Percentiles rank a stretch among this genome's conserved stretches.
Conservation (phyloP, 2,888 invertebrate species). For the Marasmarcha lunaedactyla region DNA sequence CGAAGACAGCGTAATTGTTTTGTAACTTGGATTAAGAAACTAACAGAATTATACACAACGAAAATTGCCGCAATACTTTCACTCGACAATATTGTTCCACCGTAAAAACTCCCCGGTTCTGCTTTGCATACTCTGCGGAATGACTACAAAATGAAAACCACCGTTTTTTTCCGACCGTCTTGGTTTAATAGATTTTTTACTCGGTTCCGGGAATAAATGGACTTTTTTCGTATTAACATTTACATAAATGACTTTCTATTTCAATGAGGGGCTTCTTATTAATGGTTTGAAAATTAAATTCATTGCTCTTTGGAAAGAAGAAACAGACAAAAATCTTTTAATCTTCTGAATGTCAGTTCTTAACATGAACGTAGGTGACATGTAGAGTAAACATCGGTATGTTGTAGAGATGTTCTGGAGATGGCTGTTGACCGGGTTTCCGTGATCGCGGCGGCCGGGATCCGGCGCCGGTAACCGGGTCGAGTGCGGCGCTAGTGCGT, state of each 20-base stretch:
- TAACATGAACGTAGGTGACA: too few relatives aligned
- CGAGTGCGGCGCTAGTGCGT: neutral
- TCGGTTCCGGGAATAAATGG: slow-evolving; percentile 26
- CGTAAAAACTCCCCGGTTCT: slow-evolving; percentile 17
- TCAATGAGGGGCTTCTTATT: slow-evolving; percentile 21
- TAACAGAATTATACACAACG: neutral
- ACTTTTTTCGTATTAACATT: slow-evolving; percentile 40
- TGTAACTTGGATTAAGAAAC: slow-evolving; percentile 1
- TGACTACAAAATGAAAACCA: slow-evolving; percentile 20
- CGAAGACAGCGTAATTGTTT: neutral
- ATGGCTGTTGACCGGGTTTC: slow-evolving; percentile 1
- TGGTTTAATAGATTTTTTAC: slow-evolving; percentile 36
- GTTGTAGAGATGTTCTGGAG: neutral
- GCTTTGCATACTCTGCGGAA: slow-evolving; percentile 24
- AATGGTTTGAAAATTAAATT: too few relatives aligned
- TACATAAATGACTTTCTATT: slow-evolving; percentile 42
- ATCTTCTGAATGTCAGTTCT: too few relatives aligned
- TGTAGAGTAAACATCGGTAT: too few relatives aligned
- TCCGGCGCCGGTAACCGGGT: neutral
- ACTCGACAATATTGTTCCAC: slow-evolving; percentile 2
- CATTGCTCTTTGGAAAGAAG: too few relatives aligned
- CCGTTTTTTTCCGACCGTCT: slow-evolving; percentile 26
- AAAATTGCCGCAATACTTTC: slow-evolving; percentile 2
- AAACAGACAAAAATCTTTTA: too few relatives aligned
- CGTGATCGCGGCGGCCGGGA: too few relatives aligned